phyloP scores from a whole-genome alignment of 2,113 vertebrate genomes.

The Mesitornis unicolor region DNA sequence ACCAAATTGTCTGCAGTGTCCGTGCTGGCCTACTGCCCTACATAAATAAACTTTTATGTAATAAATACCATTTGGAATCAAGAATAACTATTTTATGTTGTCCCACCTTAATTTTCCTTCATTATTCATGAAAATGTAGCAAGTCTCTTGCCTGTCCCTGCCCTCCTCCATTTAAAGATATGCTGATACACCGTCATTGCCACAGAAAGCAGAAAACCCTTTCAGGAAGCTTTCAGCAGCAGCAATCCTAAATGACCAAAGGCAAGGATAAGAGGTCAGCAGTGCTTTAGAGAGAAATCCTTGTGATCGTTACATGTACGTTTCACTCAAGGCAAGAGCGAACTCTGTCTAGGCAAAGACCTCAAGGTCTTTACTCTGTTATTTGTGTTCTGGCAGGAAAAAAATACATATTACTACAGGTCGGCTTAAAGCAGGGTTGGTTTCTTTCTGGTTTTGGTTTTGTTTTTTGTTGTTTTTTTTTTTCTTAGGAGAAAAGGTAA shows the following conservation, averaged over 20 bases:
- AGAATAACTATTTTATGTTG: background rate
- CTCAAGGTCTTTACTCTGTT: background rate
- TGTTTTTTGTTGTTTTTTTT: background rate
- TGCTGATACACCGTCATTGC: background rate
- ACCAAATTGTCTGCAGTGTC: background rate
- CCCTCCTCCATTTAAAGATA: background rate
- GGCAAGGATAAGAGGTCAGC: background rate
- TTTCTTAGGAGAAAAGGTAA: background rate
- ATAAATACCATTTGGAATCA: background rate
- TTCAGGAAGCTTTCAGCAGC: background rate
- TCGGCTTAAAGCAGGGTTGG: background rate
- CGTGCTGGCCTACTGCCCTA: background rate
- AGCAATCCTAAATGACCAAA: background rate
- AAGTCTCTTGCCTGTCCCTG: background rate
- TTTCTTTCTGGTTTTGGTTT: too few relatives aligned
- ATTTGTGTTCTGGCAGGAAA: background rate
- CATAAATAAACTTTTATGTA: rapidly evolving
- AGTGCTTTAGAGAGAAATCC: background rate
- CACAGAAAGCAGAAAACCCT: background rate
- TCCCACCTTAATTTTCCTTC: background rate
- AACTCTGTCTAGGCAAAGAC: background rate
- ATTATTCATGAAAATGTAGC: background rate
- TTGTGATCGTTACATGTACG: rapidly evolving
- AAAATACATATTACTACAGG: background rate
- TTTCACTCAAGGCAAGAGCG: background rate